A percentile compares a stretch with the other conserved stretches of the same genome.
Evolutionary conservation across 2,888 invertebrate species (phyloP).

Genomic region (Volucella inflata): DNA sequence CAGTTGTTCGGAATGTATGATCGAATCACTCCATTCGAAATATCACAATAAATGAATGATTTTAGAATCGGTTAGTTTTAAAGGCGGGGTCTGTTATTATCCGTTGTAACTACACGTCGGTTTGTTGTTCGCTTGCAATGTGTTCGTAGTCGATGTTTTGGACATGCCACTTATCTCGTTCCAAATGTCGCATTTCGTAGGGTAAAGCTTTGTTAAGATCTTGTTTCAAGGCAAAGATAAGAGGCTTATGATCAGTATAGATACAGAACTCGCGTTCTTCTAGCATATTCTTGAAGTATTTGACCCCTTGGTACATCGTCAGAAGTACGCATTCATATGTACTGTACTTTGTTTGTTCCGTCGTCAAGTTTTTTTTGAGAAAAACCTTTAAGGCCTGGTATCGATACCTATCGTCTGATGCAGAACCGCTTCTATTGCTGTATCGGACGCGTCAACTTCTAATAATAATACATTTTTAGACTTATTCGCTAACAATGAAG

Average conservation of each 20-base stretch:
- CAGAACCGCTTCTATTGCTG: no score
- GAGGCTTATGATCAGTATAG: background rate
- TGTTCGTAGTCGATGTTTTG: background rate
- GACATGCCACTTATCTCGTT: background rate
- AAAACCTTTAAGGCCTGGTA: no score
- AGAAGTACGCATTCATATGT: background rate
- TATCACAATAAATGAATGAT: conserved; percentile 3
- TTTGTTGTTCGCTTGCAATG: background rate
- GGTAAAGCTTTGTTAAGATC: conserved; percentile 10
- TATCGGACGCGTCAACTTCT: no score
- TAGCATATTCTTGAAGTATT: background rate
- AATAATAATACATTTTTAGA: no score
- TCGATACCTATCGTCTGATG: no score
- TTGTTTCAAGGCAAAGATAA: background rate
- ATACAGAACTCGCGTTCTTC: no score
- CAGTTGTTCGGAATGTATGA: background rate
- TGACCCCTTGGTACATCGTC: conserved; percentile 1
- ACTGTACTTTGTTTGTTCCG: conserved; percentile 5
- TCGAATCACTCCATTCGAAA: conserved; percentile 1
- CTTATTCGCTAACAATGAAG: no score
- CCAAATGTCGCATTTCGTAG: conserved; percentile 8
- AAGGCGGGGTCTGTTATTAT: background rate
- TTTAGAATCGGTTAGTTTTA: background rate
- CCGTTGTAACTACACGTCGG: conserved; percentile 1
- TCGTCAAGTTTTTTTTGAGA: background rate